Evolutionary conservation across 2,797 vertebrate species (phyloP), one percentile per base, ranked within the genome.

Genomic region (Argentina silus): DNA sequence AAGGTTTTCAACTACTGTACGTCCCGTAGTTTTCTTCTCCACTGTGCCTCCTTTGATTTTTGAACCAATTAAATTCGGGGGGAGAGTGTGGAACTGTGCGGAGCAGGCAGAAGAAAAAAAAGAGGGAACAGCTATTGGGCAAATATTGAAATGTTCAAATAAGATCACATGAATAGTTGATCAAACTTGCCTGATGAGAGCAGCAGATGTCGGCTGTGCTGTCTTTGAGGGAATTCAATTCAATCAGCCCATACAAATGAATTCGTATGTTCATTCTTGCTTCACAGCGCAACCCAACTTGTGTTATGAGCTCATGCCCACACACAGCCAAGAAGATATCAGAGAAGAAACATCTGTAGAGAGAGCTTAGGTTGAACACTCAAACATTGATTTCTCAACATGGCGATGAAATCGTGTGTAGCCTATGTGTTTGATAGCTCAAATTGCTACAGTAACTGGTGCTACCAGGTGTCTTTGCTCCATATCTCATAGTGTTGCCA

Each of bases 131-230:
- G 69, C 67, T 11, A 48, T 62, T 55, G 69, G 70, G 60, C 48
- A 78, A 85, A 83, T 83, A 83, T 76, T 83, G 60, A 80, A 81
- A 80, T 36, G n/a, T 19, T 85, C 70, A 80, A 2, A 36, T 85
- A 42, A 53, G 14, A 53, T 7, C 15, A 53, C 15, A 53, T 53
- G 51, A 53, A 53, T 15, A 53, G 51, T 47, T 60, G 57, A 62
- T 36, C 27, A 44, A 36, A 66, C 72, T 48, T 2, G 50, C 45
- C 65, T 80, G 79, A 80, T 82, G 76, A 47, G 77, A 67, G 21
- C 15, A 7, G n/a, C 19, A 47, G 59, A 14, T 11, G 21, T 61
- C 59, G 23, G 36, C 17, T 42, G 27, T 14, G 23, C 60, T 27
- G 6, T 42, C 80, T 75, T 48, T 53, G 51, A n/a, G 17, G 51